Evolutionary conservation across 1,140 invertebrate species (phyloP).

Genomic region (Luehdorfia chinensis): DNA sequence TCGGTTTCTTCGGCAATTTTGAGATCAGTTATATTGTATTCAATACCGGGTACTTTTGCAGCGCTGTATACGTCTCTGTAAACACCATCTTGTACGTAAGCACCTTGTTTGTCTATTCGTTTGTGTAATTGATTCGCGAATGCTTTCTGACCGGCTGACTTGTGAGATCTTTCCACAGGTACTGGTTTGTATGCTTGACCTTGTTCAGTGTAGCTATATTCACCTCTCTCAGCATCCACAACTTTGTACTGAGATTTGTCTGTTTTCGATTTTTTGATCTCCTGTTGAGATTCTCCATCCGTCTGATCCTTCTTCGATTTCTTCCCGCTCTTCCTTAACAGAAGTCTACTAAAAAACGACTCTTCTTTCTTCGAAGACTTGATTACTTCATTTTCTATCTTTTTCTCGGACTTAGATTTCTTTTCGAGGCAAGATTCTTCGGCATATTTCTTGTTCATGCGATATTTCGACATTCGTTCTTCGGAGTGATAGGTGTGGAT

Average conservation of each 20-base stretch:
- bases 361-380: conserved; percentile 76
- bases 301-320: conserved; percentile 79
- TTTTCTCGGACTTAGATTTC: conserved; percentile 77
- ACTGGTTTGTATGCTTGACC: conserved; percentile 55
- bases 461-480: conserved; percentile 55
- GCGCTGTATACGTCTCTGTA: conserved; percentile 68
- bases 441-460: conserved; percentile 60
- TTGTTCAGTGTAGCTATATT: conserved; percentile 30
- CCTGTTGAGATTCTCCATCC: conserved; percentile 64
- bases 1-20: conserved; percentile 74
- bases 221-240: conserved; percentile 47
- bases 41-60: conserved; percentile 60
- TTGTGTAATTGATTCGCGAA: conserved; percentile 75
- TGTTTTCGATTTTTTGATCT: conserved; percentile 61
- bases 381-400: conserved; percentile 67
- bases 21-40: conserved; percentile 73
- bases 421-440: conserved; percentile 72
- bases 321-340: conserved; percentile 81
- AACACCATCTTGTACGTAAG: conserved; percentile 71
- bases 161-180: conserved; percentile 56
- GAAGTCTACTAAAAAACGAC: conserved; percentile 82
- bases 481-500: conserved; percentile 45
- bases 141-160: conserved; percentile 68
- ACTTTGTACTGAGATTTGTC: conserved; percentile 59
- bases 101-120: conserved; percentile 73